These are phyloP conservation scores for Bubo scandiacus DNA, from an alignment of 2,113 vertebrate species.

Conservation along the genomic window DNA sequence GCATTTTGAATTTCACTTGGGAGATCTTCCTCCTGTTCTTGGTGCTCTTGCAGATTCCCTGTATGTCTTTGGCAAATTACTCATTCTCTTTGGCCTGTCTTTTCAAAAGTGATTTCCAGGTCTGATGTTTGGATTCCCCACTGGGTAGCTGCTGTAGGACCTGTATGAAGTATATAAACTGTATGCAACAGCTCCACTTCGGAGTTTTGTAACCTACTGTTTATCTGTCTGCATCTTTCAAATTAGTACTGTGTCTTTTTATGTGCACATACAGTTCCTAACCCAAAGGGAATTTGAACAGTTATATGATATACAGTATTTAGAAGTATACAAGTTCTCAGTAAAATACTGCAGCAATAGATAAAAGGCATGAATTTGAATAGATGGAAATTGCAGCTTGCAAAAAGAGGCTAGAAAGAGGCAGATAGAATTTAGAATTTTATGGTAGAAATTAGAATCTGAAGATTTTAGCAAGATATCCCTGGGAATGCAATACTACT, in stretches of 20 bases:
- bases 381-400: neutral
- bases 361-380: neutral
- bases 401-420: neutral
- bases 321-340: neutral
- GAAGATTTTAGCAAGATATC: neutral
- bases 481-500: neutral
- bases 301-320: neutral
- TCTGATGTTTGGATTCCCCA: neutral
- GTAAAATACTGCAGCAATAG: neutral
- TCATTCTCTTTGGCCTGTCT: neutral
- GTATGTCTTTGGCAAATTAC: neutral
- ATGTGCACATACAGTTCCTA: neutral
- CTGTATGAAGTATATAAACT: neutral
- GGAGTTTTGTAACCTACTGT: neutral
- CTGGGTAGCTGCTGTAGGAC: neutral
- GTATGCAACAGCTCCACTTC: neutral
- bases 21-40: neutral
- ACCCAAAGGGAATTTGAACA: neutral
- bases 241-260: neutral
- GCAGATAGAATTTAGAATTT: neutral
- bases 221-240: neutral
- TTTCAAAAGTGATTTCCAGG: neutral
- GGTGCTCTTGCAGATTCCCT: neutral
- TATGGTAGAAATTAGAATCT: neutral
- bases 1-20: neutral